Evolutionary conservation across 2,888 invertebrate genomes (phyloP), one percentile per base, ranked within the genome.

Genomic region (Erebia palarica): DNA sequence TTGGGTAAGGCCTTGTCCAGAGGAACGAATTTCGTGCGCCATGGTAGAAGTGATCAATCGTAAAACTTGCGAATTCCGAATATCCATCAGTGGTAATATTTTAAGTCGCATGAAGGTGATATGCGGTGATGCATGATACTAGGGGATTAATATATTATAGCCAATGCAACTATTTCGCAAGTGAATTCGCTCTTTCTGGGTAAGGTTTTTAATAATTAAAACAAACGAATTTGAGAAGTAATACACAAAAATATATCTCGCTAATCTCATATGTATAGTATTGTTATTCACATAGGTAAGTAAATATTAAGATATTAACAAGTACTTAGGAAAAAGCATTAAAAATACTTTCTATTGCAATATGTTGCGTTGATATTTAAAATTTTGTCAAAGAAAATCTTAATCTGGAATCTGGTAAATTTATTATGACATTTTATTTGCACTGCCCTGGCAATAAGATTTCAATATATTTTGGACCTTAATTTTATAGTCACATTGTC

Each of bases 201-300:
- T 16, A 55, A 18, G 55, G 55, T 18, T 18, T 36, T 36, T 36
- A 36, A 36, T 10, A 55, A 60, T 42, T 44, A 60, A 44, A 18
- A 42, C 61, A 18, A 61, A 44, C 16, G 42, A 42, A 60, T 51
- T 44, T 63, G 70, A 60, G 65, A 68, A 66, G 61, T 68, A 63
- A 65, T 68, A 64, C 72, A 72, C 70, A 74, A 72, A 74, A 74
- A 73, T 70, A 74, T 74, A 74, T 70, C 18, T 72, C 55, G 67
- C 70, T 72, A 72, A 74, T 74, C 72, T 70, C 72, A 68, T 70
- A 53, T 66, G 65, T 67, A 69, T 57, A 69, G 61, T 61, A 61
- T 47, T 21, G 21, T 63, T 63, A 63, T 63, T 21, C 49, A 49
- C 49, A 47, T 49, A 63, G 13, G 61, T 47, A 63, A 21, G 14